Evolutionary conservation across 2,888 invertebrate genomes (phyloP).

Genomic region (Nemotelus nigrinus): DNA sequence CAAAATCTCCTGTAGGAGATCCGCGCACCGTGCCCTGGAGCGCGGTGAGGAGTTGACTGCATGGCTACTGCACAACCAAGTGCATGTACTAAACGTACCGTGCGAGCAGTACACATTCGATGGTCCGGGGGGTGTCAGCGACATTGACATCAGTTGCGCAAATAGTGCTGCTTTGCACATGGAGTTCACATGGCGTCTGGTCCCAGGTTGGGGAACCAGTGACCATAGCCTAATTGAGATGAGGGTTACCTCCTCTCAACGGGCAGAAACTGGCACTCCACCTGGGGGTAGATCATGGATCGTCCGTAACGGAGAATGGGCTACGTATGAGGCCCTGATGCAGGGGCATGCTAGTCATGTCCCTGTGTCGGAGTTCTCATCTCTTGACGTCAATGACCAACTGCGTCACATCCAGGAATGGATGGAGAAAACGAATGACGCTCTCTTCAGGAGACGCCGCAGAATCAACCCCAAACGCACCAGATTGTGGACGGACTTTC

Average conservation of each 20-base stretch:
- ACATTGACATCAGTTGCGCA: background rate
- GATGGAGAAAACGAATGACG: background rate
- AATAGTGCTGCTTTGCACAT: background rate
- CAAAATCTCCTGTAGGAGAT: background rate
- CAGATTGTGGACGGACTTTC: background rate
- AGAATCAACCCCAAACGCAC: background rate
- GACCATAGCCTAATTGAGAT: conserved; percentile 2
- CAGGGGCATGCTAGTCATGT: background rate
- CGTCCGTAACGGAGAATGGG: background rate
- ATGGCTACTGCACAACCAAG: background rate
- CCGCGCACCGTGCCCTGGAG: background rate
- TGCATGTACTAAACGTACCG: background rate
- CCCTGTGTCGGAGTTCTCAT: background rate
- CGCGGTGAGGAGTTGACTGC: background rate
- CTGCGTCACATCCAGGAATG: background rate
- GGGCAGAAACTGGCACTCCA: background rate
- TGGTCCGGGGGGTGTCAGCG: background rate
- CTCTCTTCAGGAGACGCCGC: background rate
- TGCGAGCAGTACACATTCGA: background rate
- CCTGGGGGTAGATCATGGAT: background rate
- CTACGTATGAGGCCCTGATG: background rate
- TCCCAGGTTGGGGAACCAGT: background rate
- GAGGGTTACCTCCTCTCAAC: background rate
- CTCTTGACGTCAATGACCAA: background rate
- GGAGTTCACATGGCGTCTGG: background rate